Evolutionary conservation across 2,797 vertebrate species (phyloP).

Genomic region (Semaprochilodus insignis): DNA sequence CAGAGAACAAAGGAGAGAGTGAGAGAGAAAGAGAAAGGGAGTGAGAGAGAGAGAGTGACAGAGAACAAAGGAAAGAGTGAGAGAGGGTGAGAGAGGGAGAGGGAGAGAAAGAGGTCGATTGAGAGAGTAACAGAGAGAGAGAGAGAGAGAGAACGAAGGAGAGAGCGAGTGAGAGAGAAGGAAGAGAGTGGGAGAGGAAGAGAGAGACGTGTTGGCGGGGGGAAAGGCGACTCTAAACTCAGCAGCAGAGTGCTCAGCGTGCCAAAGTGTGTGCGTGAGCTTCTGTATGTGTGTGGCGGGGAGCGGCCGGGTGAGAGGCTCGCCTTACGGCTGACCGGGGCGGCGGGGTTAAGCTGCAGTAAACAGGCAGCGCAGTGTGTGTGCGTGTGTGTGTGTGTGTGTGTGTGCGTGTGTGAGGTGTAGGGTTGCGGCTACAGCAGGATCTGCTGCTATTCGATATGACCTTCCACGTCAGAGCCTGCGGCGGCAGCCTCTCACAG

Average conservation of each 20-base stretch:
- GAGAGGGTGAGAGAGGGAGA: too few species aligned
- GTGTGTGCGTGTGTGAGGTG: conserved; percentile 20
- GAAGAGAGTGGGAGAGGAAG: background rate
- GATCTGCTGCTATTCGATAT: conserved; percentile 45
- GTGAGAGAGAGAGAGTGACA: too few species aligned
- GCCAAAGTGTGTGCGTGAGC: conserved; percentile 27
- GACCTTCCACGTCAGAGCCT: conserved; percentile 42
- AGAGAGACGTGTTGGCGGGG: conserved; percentile 33
- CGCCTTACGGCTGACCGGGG: conserved; percentile 42
- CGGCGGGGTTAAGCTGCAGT: conserved; percentile 58
- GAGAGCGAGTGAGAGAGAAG: too few species aligned
- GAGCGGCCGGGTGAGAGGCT: conserved; percentile 30
- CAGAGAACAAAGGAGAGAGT: too few species aligned
- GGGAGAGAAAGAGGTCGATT: too few species aligned
- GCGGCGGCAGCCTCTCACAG: conserved; percentile 20
- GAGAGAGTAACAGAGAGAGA: too few species aligned
- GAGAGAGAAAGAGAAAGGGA: too few species aligned
- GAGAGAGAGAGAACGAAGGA: too few species aligned
- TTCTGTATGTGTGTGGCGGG: conserved; percentile 1
- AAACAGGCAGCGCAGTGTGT: conserved; percentile 29
- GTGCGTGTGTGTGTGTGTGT: conserved; percentile 6
- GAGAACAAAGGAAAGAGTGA: too few species aligned
- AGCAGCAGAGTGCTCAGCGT: conserved; percentile 24
- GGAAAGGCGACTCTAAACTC: conserved; percentile 24
- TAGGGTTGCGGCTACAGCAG: conserved; percentile 48